Base-by-base conservation (phyloP, 2,888 invertebrate genomes). In the Platycnemis pennipes region DNA sequence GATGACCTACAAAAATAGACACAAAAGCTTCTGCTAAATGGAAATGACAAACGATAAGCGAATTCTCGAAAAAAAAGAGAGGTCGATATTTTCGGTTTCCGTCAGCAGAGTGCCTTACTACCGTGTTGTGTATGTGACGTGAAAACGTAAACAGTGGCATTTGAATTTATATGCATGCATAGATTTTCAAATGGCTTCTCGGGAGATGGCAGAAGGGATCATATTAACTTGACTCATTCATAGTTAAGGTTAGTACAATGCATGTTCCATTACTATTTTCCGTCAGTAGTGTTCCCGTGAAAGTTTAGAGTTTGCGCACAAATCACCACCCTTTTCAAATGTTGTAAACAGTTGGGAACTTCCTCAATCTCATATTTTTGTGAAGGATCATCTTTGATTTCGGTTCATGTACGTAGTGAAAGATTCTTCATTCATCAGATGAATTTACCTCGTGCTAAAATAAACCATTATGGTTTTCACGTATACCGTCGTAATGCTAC, bases 101-200 rank as follows among this genome's bases (percentile, higher is more conserved):
- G 56, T 63, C 63, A 63, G 91, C 44, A 91, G 91, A 91, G 91
- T 69, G 91, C 91, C 37, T 45, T 63, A 91, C 63, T 91, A 69
- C 91, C 63, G 69, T 53, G 42, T n/a, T 91, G 91, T 53, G 44
- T 56, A 45, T 91, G 91, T 91, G 91, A 91, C 91, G 63, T 91
- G 91, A 63, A 77, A 91, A 91, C 53, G 91, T 91, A 91, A 91
- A 91, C 91, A 91, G 91, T 91, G 91, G 91, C 91, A 91, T 91
- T 91, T 91, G 91, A 91, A 91, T 91, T 63, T 44, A 44, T 63
- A 91, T 91, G 91, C 45, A 4, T 69, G 22, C n/a, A n/a, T 26
- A 91, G 91, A 63, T 45, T 26, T 63, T 63, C n/a, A 63, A 42
- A 44, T 63, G 63, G 63, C n/a, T 63, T 13, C 44, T 13, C 5